Evolutionary conservation across 2,113 vertebrate genomes (phyloP).

Genomic region (Antigone vipio): DNA sequence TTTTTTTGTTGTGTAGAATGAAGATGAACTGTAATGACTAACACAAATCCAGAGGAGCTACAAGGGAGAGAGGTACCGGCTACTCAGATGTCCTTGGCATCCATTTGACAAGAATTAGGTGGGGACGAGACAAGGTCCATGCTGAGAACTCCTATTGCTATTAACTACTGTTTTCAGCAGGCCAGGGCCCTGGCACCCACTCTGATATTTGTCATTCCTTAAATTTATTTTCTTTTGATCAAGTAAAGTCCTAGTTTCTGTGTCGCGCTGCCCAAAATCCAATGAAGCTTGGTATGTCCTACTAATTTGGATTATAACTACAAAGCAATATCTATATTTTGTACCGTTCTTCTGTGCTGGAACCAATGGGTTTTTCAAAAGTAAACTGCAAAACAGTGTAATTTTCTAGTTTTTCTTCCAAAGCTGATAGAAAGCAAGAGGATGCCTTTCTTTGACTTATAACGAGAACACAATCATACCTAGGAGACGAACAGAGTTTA

Average conservation of each 20-base stretch:
- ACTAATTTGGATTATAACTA: neutral
- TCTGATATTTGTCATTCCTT: neutral
- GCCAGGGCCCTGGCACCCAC: neutral
- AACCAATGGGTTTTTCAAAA: neutral
- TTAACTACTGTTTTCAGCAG: neutral
- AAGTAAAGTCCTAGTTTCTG: neutral
- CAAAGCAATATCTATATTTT: neutral
- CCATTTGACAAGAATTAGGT: neutral
- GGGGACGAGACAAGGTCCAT: fast-evolving
- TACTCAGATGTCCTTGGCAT: neutral
- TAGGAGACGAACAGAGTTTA: neutral
- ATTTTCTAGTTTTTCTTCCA: neutral
- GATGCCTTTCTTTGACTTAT: neutral
- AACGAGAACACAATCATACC: neutral
- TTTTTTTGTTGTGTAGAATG: neutral
- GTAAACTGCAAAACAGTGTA: neutral
- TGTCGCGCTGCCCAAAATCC: neutral
- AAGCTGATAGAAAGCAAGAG: neutral
- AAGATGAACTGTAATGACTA: neutral
- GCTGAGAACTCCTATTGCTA: neutral
- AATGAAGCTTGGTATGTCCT: neutral
- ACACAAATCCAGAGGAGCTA: neutral
- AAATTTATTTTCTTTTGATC: neutral
- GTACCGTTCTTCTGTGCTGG: neutral
- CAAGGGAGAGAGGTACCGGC: neutral